A percentile compares a stretch with the other conserved stretches of the same genome.
These are phyloP conservation scores for Galagoides demidoff DNA, from an alignment of 2,797 vertebrate species.

Conservation along the genomic window DNA sequence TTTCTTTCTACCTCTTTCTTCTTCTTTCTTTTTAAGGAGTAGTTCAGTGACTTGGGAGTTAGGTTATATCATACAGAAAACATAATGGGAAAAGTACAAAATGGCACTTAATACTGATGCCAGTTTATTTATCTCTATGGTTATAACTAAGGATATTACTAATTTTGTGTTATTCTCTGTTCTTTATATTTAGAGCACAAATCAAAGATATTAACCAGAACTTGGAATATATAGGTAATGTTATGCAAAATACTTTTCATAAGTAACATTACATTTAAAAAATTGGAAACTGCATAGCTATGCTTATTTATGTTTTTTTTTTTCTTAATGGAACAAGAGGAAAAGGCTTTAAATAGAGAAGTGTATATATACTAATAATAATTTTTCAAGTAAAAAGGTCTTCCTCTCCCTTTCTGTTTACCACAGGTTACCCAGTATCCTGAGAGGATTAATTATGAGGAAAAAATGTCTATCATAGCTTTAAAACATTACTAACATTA, in stretches of 20 bases:
- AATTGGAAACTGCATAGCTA: background rate
- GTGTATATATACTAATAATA: background rate
- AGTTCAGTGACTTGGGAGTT: background rate
- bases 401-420: slow-evolving; percentile 62
- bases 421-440: background rate
- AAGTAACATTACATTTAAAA: background rate
- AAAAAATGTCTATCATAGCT: slow-evolving; percentile 41
- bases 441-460: slow-evolving; percentile 65
- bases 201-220: background rate
- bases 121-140: background rate
- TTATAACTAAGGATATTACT: background rate
- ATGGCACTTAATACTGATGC: background rate
- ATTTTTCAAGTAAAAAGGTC: slow-evolving; percentile 24
- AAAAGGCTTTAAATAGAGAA: background rate
- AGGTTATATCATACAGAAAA: background rate
- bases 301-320: background rate
- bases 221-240: background rate
- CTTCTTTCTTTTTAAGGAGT: background rate
- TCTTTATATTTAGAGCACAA: background rate
- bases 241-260: background rate
- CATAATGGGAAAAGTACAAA: background rate
- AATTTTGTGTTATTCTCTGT: background rate
- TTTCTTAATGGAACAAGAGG: background rate
- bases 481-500: background rate
- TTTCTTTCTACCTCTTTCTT: background rate